phyloP scores from a whole-genome alignment of 64 coral and sea anemone species.

The Dendrophyllia cribrosa region DNA sequence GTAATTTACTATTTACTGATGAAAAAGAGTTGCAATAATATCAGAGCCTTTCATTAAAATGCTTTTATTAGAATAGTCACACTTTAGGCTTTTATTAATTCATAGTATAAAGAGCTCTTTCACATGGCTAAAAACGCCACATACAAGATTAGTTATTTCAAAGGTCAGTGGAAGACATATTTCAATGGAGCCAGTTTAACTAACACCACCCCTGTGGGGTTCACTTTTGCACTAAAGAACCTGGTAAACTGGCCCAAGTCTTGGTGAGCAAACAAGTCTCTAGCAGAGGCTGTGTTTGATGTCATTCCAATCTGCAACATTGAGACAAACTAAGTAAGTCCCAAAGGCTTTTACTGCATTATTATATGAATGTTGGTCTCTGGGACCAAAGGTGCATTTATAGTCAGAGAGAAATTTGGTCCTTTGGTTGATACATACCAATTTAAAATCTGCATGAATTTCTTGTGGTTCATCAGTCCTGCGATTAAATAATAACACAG shows the following conservation, averaged over 20 bases:
- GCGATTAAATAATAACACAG: conserved; percentile 87
- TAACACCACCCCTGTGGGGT: conserved; percentile 87
- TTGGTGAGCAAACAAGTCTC: conserved; percentile 87
- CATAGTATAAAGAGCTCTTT: too few species aligned
- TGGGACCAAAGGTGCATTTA: too few species aligned
- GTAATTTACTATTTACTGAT: too few species aligned
- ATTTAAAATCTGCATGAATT: conserved; percentile 76
- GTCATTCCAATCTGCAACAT: conserved; percentile 71
- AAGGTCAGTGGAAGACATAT: neutral
- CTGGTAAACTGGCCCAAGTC: conserved; percentile 65
- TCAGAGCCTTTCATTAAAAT: too few species aligned
- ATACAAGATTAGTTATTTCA: too few species aligned
- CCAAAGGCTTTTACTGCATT: neutral
- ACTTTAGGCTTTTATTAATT: too few species aligned
- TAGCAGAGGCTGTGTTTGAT: conserved; percentile 31
- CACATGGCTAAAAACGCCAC: too few species aligned
- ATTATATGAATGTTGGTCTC: too few species aligned
- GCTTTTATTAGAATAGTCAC: too few species aligned
- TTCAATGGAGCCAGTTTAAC: conserved; percentile 50
- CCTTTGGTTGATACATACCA: conserved; percentile 36
- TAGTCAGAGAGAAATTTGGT: too few species aligned
- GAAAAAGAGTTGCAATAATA: too few species aligned
- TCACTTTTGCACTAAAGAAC: conserved; percentile 71
- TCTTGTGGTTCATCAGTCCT: conserved; percentile 46
- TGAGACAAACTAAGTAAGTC: neutral